These are phyloP conservation scores for Catamblyrhynchus diadema DNA, from an alignment of 2,797 vertebrate species.

Conservation along the genomic window DNA sequence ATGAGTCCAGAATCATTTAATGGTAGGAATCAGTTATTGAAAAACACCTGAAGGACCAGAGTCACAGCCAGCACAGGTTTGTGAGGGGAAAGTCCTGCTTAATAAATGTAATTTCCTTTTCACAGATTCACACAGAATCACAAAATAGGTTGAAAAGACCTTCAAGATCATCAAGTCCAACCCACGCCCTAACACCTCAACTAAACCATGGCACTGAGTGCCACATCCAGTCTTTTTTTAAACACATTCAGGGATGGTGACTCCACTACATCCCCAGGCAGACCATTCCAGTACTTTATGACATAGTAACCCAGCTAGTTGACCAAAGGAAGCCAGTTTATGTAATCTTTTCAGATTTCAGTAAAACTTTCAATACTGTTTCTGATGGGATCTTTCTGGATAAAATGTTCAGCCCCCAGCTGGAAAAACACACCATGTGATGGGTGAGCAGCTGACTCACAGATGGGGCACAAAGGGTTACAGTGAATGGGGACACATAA, in stretches of 20 bases:
- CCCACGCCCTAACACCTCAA: neutral
- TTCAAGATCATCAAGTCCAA: neutral
- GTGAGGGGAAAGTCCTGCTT: neutral
- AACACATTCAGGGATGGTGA: neutral
- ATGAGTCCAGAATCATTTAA: neutral
- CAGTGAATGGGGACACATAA: neutral
- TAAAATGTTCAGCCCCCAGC: neutral
- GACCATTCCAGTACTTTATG: neutral
- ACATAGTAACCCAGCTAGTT: neutral
- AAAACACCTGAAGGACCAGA: neutral
- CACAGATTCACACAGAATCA: neutral
- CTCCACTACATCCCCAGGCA: neutral
- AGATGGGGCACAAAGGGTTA: neutral
- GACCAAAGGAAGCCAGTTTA: neutral
- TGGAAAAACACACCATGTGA: neutral
- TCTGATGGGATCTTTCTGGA: neutral
- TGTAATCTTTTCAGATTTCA: neutral
- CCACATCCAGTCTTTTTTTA: neutral
- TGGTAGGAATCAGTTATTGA: neutral
- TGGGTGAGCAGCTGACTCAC: neutral
- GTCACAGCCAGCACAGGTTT: neutral
- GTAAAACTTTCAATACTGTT: neutral
- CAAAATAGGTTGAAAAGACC: neutral
- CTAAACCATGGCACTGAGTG: accelerated
- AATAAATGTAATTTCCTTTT: neutral